Conservation (phyloP, 2,888 invertebrate species). For the Caenorhabditis becei region DNA sequence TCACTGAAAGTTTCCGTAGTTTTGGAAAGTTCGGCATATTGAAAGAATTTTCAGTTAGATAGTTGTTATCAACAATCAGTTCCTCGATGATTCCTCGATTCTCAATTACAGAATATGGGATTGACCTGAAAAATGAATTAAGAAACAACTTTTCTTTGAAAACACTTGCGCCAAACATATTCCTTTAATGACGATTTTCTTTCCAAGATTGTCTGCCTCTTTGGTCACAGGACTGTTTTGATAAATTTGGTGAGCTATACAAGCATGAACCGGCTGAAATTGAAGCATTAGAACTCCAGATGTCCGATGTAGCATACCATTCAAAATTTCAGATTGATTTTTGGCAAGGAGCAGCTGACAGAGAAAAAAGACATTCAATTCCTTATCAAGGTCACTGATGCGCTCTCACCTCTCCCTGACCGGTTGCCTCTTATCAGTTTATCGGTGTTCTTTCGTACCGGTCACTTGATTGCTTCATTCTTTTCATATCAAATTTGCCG, state of each 20-base stretch:
- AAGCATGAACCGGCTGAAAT: conserved; percentile 45
- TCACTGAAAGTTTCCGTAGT: conserved; percentile 67
- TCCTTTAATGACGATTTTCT: conserved; percentile 18
- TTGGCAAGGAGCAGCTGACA: conserved; percentile 21
- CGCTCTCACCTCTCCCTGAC: conserved; percentile 1
- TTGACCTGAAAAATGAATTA: conserved; percentile 60
- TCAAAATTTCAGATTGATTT: conserved; percentile 7
- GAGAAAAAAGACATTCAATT: conserved; percentile 20
- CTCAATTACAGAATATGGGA: conserved; percentile 69
- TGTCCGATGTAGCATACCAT: too few relatives aligned
- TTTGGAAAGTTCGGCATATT: conserved; percentile 70
- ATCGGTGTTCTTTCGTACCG: conserved; percentile 21
- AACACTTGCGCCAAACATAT: conserved; percentile 15
- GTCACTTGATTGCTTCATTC: conserved; percentile 21
- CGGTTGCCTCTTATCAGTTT: not conserved
- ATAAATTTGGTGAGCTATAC: conserved; percentile 51
- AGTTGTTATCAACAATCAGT: conserved; percentile 74
- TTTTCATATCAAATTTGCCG: not conserved
- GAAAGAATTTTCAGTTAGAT: conserved; percentile 73
- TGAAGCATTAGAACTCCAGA: too few relatives aligned
- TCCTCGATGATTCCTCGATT: conserved; percentile 70
- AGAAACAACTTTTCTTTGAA: not conserved
- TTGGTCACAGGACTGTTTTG: conserved; percentile 3
- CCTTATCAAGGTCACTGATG: conserved; percentile 29
- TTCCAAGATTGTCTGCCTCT: not conserved